Conservation (phyloP, 1,140 invertebrate genomes). For the Carposina sasakii region DNA sequence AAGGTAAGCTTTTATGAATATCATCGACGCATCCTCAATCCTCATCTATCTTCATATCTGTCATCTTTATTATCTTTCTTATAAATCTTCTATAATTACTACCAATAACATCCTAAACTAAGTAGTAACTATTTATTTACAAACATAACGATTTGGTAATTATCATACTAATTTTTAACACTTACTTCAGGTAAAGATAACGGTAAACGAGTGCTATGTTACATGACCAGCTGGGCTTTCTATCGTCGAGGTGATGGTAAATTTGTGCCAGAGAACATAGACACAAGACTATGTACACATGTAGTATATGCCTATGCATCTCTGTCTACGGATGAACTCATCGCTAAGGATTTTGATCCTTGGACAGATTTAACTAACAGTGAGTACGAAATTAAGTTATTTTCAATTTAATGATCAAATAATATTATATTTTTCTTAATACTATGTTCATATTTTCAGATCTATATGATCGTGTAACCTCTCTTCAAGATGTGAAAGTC, state of each 20-base stretch:
- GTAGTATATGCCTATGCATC: constrained; percentile 93
- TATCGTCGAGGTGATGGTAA: constrained; percentile 87
- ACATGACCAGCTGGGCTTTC: constrained; percentile 91
- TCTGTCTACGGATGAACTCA: constrained; percentile 82
- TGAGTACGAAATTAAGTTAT: constrained; percentile 63
- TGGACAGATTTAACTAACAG: constrained; percentile 90
- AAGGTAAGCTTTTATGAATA: no score
- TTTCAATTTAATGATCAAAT: not conserved
- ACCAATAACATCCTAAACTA: no score
- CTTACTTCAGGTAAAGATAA: constrained; percentile 40
- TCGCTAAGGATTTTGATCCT: constrained; percentile 85
- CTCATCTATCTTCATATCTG: no score
- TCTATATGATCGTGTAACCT: constrained; percentile 79
- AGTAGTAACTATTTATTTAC: no score
- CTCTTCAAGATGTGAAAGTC: constrained; percentile 77
- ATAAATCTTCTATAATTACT: no score
- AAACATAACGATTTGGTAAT: no score
- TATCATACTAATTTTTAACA: constrained; percentile 3
- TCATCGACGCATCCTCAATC: no score
- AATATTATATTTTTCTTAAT: not conserved
- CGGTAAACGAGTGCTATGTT: constrained; percentile 82
- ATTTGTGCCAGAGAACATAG: constrained; percentile 89
- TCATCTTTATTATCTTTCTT: no score
- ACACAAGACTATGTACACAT: constrained; percentile 87
- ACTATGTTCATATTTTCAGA: constrained; percentile 60